Base-by-base conservation (phyloP, 2,888 invertebrate species). In the Meghimatium bilineatum region DNA sequence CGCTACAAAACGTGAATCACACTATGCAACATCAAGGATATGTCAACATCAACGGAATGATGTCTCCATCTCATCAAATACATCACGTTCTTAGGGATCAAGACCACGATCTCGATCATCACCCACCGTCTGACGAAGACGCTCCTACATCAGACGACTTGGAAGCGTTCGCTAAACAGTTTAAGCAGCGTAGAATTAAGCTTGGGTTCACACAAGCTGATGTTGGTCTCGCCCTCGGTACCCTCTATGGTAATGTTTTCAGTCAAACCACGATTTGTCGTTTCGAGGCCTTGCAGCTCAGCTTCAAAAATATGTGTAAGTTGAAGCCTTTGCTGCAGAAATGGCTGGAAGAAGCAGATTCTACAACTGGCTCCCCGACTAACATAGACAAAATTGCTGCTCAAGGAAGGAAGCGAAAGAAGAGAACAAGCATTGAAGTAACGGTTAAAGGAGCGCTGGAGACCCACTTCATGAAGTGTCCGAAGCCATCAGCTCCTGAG, bases 251-350 rank as follows among this genome's bases (percentile, higher is more conserved):
- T 89, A 99, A 99, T 94, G 99, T 99, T 87, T 99, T 99, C 95
- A 98, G 98, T 87, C 99, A 99, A 95, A 99, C 99, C 90, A 99
- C 99, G 91, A 99, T 99, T 94, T 99, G 99, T 95, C 96, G 98
- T 94, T 99, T 99, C 95, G 99, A 99, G 95, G 99, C 99, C 93
- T 95, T 99, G 92, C 99, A 99, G 94, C 95, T 99, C 92, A 98
- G 98, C 95, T 99, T 99, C 95, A 99, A 99, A 94, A 99, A 99
- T 94, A 99, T 99, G 99, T 99, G 99, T 95, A 99, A 99, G 94
- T 95, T 99, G 94, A 99, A 99, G 95, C 99, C 99, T 81, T 95
- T 99, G 91, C 95, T 99, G 88, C 98, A 98, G 94, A 99, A 99
- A 94, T 99, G 99, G 99, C 95, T 99, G 80, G 99, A 99, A 94